Evolutionary conservation across 2,113 vertebrate species (phyloP).

Genomic region (Suricata suricatta): DNA sequence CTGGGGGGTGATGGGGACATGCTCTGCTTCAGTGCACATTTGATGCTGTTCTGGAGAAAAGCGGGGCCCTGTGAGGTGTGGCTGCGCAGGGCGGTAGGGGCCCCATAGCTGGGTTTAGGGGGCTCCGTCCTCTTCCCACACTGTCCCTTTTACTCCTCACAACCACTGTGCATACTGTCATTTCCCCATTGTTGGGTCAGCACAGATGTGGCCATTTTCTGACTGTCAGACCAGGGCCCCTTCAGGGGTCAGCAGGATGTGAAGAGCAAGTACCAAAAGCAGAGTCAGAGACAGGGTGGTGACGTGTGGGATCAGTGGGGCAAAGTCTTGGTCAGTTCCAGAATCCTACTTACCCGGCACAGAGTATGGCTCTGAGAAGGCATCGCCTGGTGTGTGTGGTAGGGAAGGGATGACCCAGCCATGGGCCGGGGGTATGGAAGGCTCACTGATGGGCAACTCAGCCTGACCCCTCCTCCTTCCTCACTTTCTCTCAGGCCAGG

Average conservation of each 20-base stretch:
- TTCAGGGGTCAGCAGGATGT: not conserved
- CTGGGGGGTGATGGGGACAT: not conserved
- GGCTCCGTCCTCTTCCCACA: not conserved
- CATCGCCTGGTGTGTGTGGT: not conserved
- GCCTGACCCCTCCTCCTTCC: not conserved
- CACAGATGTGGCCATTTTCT: not conserved
- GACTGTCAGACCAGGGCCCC: not conserved
- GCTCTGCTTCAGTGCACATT: fast-evolving
- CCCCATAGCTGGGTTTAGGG: fast-evolving
- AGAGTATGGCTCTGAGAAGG: not conserved
- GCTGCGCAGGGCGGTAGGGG: not conserved
- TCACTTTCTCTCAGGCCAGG: too few species aligned
- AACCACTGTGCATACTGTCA: fast-evolving
- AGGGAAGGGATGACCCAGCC: not conserved
- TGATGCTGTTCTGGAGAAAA: not conserved
- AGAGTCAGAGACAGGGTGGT: too few species aligned
- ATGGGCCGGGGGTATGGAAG: not conserved
- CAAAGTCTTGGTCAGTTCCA: not conserved
- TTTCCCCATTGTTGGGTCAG: not conserved
- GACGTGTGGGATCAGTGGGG: not conserved
- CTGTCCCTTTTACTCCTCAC: not conserved
- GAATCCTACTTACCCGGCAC: not conserved
- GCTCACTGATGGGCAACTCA: not conserved
- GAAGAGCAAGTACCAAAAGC: not conserved
- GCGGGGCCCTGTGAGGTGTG: not conserved